phyloP scores from a whole-genome alignment of 2,888 invertebrate genomes.

The Philaethria dido region DNA sequence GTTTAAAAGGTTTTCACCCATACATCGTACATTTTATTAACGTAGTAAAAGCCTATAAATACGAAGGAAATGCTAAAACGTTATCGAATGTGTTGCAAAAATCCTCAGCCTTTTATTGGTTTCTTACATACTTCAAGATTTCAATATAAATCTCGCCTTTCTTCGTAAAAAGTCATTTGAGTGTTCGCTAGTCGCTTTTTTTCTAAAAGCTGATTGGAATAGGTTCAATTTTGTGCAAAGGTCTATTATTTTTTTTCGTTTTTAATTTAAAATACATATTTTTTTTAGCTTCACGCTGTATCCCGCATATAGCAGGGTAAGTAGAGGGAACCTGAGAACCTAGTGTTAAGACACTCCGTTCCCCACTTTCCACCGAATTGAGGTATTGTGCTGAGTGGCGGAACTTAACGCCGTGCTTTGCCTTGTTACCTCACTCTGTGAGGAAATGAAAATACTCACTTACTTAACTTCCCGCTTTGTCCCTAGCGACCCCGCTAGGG shows the following conservation, averaged over 20 bases:
- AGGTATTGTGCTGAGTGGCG: too few relatives aligned
- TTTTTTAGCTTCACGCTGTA: too few relatives aligned
- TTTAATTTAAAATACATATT: too few relatives aligned
- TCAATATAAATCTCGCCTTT: conserved; percentile 5
- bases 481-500: too few relatives aligned
- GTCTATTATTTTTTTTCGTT: not conserved
- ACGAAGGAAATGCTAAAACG: conserved; percentile 8
- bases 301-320: too few relatives aligned
- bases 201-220: not conserved
- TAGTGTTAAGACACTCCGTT: too few relatives aligned
- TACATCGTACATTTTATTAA: conserved; percentile 8
- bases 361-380: too few relatives aligned
- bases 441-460: too few relatives aligned
- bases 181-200: not conserved
- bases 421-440: too few relatives aligned
- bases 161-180: not conserved
- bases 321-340: too few relatives aligned
- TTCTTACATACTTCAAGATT: conserved; percentile 6
- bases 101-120: conserved; percentile 3
- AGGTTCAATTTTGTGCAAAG: not conserved
- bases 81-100: conserved; percentile 10
- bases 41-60: conserved; percentile 13
- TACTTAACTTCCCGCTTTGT: too few relatives aligned
- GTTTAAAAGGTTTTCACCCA: conserved; percentile 14
- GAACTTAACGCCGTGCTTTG: too few relatives aligned